Base-by-base conservation (phyloP, 30 jellyfish, hydroid and myxozoan genomes). In the Aurelia coerulea region DNA sequence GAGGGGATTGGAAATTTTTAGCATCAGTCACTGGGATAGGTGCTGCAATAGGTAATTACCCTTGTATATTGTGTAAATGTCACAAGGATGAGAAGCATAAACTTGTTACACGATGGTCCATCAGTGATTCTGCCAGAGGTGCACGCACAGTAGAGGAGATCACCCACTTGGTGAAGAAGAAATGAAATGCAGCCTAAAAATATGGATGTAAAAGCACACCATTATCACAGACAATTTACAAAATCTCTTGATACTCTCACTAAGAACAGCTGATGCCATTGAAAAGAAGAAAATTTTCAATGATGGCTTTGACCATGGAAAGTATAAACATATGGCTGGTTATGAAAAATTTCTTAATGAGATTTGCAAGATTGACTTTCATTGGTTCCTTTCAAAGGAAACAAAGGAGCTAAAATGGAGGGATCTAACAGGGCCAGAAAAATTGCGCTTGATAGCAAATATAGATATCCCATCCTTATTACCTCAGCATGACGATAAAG, bases 41-140 rank as follows among this genome's bases (percentile, higher is more conserved):
- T 11, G 53, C 86, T 62, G 90, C 90, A 11, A 39, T 52, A 9
- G 35, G 52, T 18, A 69, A 80, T 9, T 80, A 51, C 72, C 73
- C 90, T 65, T 80, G 90, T 37, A 34, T 80, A 13, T 67, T 85
- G 90, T 80, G 90, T 65, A 31, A 23, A 9, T 37, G 49, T 37
- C 0, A 37, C 49, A 37, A 37, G 49, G 49, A 37, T 37, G 49
- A 37, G 49, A 37, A 37, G 49, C 49, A 37, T 4, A 37, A 37
- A 37, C 49, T 37, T 37, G 49, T 4, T 37, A 37, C 49, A 37
- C 49, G 49, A 4, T 37, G 49, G 49, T 37, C 49, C 5, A 37
- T 37, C 49, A 2, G 49, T 37, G 49, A 37, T 37, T 37, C 49
- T 4, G 5, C 49, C 5, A 37, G 49, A 37, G 49, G 49, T 37